Evolutionary conservation across 2,888 invertebrate genomes (phyloP), one percentile per base, ranked within the genome.

Genomic region (Mesochorus sp.): DNA sequence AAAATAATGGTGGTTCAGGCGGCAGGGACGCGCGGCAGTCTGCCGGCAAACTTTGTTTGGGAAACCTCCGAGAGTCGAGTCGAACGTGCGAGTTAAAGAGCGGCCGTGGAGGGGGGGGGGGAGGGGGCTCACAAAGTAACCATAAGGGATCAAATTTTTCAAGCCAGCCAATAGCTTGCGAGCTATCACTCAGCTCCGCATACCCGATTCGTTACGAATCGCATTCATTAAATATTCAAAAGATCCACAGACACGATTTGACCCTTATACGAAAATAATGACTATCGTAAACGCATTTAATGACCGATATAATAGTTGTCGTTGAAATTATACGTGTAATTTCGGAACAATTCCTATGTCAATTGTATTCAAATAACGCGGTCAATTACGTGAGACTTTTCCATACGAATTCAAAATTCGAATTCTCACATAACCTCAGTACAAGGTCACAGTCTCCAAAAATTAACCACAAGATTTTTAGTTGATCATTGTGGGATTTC

Each of bases 21-120:
- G 34, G 53, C 10, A 64, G 47, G 28, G 66, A 34, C 31, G 42
- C 62, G 49, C 67, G 70, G 62, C 62, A 28, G 26, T 71, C 78
- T 53, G 53, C 80, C 73, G 77, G 66, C 74, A 62, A 73, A 80
- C 70, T 76, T 80, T 80, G 77, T 80, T 73, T 70, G 70, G 73
- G 51, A 77, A 80, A 70, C 66, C 47, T 61, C 59, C 66, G 76
- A 37, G 59, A 61, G 47, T 39, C 67, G 73, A 73, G 68, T 66
- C 68, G 51, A 64, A 67, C 61, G 51, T 51, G 61, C 55, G 59
- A 55, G 21, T 24, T n/a, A n/a, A n/a, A n/a, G n/a, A n/a, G n/a
- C n/a, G n/a, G n/a, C n/a, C n/a, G n/a, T n/a, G n/a, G n/a, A n/a
- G n/a, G n/a, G n/a, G n/a, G 24, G 44, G 24, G 37, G 6, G 39